phyloP scores from a whole-genome alignment of 1,140 invertebrate genomes.

The Zophobas morio region DNA sequence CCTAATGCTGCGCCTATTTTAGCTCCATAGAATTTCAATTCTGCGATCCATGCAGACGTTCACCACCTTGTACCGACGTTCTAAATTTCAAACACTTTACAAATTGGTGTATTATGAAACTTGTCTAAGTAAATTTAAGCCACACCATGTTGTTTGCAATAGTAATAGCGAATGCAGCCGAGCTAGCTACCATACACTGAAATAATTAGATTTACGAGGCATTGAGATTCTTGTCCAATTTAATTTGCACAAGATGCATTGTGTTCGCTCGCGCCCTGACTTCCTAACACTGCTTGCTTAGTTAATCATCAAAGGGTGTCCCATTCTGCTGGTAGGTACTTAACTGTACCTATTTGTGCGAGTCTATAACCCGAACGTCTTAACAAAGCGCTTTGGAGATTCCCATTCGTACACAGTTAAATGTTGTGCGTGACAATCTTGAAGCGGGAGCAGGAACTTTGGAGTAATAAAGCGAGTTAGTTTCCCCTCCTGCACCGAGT shows the following conservation, averaged over 20 bases:
- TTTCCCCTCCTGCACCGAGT: constrained; percentile 13
- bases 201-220: constrained; percentile 12
- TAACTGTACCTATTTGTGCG: background rate
- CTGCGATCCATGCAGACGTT: too few relatives aligned
- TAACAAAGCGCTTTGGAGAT: constrained; percentile 15
- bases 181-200: background rate
- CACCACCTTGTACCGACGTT: too few relatives aligned
- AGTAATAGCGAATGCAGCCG: background rate
- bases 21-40: too few relatives aligned
- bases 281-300: background rate
- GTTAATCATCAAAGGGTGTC: constrained; percentile 23
- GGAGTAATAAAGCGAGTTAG: constrained; percentile 35
- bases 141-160: background rate
- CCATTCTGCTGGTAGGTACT: constrained; percentile 22
- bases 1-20: too few relatives aligned
- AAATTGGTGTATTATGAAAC: background rate
- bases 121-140: background rate
- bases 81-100: too few relatives aligned
- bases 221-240: constrained; percentile 9
- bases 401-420: constrained; percentile 20
- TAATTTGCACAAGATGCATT: constrained; percentile 9
- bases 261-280: background rate
- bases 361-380: constrained; percentile 1
- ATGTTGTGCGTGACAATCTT: constrained; percentile 37
- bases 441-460: background rate